Conservation (phyloP, 2,888 invertebrate genomes). For the Adelognathus sp. region DNA sequence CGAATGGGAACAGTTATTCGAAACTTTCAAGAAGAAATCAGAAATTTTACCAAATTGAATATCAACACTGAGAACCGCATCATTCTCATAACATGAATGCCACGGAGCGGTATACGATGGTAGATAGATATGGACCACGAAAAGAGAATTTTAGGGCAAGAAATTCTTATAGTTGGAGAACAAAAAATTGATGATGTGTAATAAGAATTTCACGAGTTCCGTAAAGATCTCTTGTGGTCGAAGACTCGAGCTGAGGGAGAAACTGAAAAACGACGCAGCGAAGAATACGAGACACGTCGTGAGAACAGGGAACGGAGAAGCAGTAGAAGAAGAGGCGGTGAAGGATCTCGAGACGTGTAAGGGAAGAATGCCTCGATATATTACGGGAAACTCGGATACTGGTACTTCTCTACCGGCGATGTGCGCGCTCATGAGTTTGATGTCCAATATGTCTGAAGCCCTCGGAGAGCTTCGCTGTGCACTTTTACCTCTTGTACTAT, state of each 20-base stretch:
- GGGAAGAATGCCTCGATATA: conserved; percentile 35
- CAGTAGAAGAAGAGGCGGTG: not conserved
- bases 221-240: not conserved
- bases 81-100: not conserved
- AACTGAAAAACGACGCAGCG: not conserved
- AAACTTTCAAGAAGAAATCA: too few relatives aligned
- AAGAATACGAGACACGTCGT: not conserved
- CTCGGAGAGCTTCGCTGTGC: conserved; percentile 9
- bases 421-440: conserved; percentile 45
- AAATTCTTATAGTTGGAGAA: not conserved
- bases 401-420: conserved; percentile 20
- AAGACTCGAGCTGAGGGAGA: not conserved
- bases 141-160: not conserved
- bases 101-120: not conserved
- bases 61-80: too few relatives aligned
- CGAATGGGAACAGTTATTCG: too few relatives aligned
- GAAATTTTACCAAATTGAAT: too few relatives aligned
- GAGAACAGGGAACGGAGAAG: not conserved
- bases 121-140: not conserved
- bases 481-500: conserved; percentile 3
- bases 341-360: conserved; percentile 13
- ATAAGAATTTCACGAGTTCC: not conserved
- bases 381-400: conserved; percentile 17
- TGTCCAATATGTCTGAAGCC: conserved; percentile 49
- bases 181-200: not conserved